Evolutionary conservation across 2,888 invertebrate species (phyloP).

Genomic region (Ophion costatus): DNA sequence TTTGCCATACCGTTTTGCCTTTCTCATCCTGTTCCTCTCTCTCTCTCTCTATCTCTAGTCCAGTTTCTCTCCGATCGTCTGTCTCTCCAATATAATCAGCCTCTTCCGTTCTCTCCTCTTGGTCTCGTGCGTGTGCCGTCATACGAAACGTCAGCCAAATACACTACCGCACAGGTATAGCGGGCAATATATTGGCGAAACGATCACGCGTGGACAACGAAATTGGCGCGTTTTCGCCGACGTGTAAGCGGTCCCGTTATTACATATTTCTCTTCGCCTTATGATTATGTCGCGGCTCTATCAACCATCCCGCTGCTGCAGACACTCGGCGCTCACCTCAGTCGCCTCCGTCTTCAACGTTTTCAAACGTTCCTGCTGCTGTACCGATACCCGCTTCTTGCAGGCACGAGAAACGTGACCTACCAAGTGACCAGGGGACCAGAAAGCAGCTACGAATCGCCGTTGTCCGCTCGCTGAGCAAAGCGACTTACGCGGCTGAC

Average conservation of each 20-base stretch:
- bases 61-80: slow-evolving; percentile 13
- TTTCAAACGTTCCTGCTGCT: slow-evolving; percentile 11
- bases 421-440: no score
- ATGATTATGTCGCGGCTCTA: slow-evolving; percentile 72
- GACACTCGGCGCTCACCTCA: slow-evolving; percentile 38
- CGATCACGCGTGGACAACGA: slow-evolving; percentile 77
- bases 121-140: slow-evolving; percentile 24
- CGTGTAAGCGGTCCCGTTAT: slow-evolving; percentile 78
- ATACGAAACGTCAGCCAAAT: slow-evolving; percentile 13
- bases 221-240: slow-evolving; percentile 75
- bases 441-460: slow-evolving; percentile 23
- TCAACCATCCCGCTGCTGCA: slow-evolving; percentile 58
- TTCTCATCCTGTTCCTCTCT: slow-evolving; percentile 26
- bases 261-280: slow-evolving; percentile 76
- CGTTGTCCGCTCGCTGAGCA: slow-evolving; percentile 29
- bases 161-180: slow-evolving; percentile 54
- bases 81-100: slow-evolving; percentile 51
- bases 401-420: slow-evolving; percentile 6
- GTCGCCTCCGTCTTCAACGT: slow-evolving; percentile 25
- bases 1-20: slow-evolving; percentile 74
- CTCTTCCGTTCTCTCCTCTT: slow-evolving; percentile 44
- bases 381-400: slow-evolving; percentile 38
- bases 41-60: not conserved
- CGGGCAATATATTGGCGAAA: slow-evolving; percentile 80
- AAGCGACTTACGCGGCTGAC: slow-evolving; percentile 42